Conservation (phyloP, 2,797 vertebrate species). For the Triplophysa yarkandensis region DNA sequence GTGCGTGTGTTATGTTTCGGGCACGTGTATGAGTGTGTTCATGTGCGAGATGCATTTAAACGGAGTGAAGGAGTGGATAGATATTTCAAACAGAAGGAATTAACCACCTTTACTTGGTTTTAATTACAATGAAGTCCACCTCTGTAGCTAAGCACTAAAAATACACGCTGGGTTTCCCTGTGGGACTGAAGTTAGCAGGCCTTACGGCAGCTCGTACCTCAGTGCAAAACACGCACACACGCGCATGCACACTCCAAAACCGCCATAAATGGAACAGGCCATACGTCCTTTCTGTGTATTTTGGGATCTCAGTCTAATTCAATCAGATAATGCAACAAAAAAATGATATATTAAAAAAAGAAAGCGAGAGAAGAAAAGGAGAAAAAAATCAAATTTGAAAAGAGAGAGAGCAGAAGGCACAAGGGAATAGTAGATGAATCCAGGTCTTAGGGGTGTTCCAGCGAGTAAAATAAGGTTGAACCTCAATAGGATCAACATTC, state of each 20-base stretch:
- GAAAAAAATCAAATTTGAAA: conserved; percentile 53
- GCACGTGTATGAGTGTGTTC: not conserved
- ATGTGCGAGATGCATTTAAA: conserved; percentile 45
- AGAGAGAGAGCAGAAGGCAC: conserved; percentile 49
- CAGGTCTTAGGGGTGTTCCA: conserved; percentile 69
- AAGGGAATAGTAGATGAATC: conserved; percentile 66
- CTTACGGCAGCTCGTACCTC: conserved; percentile 59
- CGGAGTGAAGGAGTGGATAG: conserved; percentile 52
- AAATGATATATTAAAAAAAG: conserved; percentile 56
- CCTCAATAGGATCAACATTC: conserved; percentile 70
- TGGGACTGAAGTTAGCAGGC: conserved; percentile 63
- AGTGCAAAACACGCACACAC: conserved; percentile 43
- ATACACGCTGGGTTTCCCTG: conserved; percentile 65
- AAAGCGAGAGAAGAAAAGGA: conserved; percentile 46
- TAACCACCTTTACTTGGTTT: conserved; percentile 71
- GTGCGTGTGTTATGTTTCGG: conserved; percentile 39
- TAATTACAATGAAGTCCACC: conserved; percentile 73
- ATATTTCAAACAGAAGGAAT: conserved; percentile 55
- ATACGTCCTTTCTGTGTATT: conserved; percentile 70
- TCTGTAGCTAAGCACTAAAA: conserved; percentile 67
- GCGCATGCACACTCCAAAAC: conserved; percentile 42
- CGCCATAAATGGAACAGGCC: conserved; percentile 72
- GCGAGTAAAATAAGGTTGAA: conserved; percentile 68
- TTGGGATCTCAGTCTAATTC: conserved; percentile 71
- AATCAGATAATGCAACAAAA: conserved; percentile 67